A percentile compares a stretch with the other conserved stretches of the same genome.
phyloP scores from a whole-genome alignment of 2,113 vertebrate species.

The Arvicanthis niloticus region DNA sequence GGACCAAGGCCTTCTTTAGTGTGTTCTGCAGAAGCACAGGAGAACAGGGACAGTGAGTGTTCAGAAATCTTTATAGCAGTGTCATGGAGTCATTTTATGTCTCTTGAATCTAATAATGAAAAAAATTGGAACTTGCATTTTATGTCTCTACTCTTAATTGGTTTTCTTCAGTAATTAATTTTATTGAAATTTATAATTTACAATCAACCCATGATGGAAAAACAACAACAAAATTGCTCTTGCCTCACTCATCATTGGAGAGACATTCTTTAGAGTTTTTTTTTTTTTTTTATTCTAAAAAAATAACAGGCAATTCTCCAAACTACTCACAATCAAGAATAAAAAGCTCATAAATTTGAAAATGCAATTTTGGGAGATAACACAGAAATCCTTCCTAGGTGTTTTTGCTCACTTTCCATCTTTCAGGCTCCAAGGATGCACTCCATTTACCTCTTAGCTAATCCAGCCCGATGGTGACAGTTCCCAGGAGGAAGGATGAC shows the following conservation, averaged over 20 bases:
- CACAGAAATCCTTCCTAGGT: not conserved
- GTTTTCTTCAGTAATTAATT: constrained; percentile 34
- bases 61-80: not conserved
- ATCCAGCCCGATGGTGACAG: not conserved
- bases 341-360: constrained; percentile 8
- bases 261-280: not conserved
- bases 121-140: not conserved
- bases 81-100: not conserved
- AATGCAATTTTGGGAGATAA: not conserved
- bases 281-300: not conserved
- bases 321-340: not conserved
- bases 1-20: not conserved
- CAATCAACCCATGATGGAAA: not conserved
- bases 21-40: not conserved
- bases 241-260: not conserved
- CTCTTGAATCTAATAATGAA: not conserved
- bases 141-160: constrained; percentile 45
- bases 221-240: not conserved
- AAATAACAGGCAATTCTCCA: not conserved
- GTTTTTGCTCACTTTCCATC: not conserved
- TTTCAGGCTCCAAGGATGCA: not conserved
- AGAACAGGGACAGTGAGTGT: not conserved
- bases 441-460: not conserved
- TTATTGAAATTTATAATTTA: constrained; percentile 43
- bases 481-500: not conserved